phyloP scores from a whole-genome alignment of 1,140 invertebrate species.

The Phymorhynchus buccinoides region DNA sequence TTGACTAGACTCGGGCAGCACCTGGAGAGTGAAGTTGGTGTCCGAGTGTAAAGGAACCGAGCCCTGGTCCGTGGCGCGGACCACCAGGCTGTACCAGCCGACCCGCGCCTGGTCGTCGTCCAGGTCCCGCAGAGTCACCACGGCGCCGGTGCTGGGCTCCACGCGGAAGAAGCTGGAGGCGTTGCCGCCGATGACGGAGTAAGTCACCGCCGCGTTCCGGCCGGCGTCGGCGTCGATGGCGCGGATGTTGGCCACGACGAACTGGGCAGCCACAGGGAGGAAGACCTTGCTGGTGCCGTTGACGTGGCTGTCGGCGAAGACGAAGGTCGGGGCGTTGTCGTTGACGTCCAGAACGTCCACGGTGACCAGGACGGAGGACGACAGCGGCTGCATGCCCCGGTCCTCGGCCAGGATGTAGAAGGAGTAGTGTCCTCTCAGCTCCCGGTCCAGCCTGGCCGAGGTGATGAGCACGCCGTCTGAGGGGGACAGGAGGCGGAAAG shows the following conservation, averaged over 20 bases:
- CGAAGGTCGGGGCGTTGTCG: constrained; percentile 65
- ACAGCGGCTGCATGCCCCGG: constrained; percentile 89
- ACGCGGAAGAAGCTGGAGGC: constrained; percentile 50
- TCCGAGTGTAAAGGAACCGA: constrained; percentile 15
- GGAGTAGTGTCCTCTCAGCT: constrained; percentile 84
- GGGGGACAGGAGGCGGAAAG: constrained; percentile 32
- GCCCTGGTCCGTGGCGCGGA: constrained; percentile 52
- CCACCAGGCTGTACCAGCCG: constrained; percentile 45
- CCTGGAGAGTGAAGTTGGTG: constrained; percentile 32
- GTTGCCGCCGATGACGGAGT: constrained; percentile 45
- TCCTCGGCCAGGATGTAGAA: constrained; percentile 90
- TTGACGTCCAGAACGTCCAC: constrained; percentile 89
- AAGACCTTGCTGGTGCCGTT: constrained; percentile 36
- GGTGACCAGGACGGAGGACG: constrained; percentile 87
- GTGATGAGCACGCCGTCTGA: constrained; percentile 35
- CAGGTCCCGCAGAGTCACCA: constrained; percentile 44
- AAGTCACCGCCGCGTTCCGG: constrained; percentile 47
- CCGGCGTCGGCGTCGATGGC: constrained; percentile 51
- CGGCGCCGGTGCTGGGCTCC: constrained; percentile 49
- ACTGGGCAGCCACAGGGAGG: constrained; percentile 31
- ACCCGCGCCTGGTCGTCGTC: constrained; percentile 37
- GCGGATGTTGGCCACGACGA: constrained; percentile 60
- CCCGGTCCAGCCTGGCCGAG: constrained; percentile 81
- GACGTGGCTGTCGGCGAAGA: constrained; percentile 70
- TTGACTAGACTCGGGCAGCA: constrained; percentile 6